Percentiles rank a stretch among this genome's conserved stretches.
Evolutionary conservation across 2,888 invertebrate genomes (phyloP).

Genomic region (Torymus auratus): DNA sequence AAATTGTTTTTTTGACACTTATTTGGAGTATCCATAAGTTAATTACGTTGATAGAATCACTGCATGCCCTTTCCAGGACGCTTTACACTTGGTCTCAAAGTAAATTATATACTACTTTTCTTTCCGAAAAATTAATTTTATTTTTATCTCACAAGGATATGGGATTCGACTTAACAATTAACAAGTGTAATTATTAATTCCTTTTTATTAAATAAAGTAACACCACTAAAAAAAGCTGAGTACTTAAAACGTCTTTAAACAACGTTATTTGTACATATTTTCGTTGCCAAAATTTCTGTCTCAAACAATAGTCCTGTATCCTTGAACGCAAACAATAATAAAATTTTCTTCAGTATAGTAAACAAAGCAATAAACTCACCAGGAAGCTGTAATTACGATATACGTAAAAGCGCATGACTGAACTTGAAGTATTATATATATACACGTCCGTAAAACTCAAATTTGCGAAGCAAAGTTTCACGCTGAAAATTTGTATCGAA

Average conservation of each 20-base stretch:
- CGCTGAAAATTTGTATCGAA: slow-evolving; percentile 25
- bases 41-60: slow-evolving; percentile 39
- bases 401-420: slow-evolving; percentile 49
- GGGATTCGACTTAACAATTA: not conserved
- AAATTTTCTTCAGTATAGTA: slow-evolving; percentile 22
- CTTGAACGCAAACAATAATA: slow-evolving; percentile 39
- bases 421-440: slow-evolving; percentile 22
- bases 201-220: too few relatives aligned
- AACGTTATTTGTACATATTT: too few relatives aligned
- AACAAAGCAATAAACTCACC: slow-evolving; percentile 32
- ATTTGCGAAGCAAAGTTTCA: slow-evolving; percentile 40
- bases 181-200: too few relatives aligned
- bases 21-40: slow-evolving; percentile 18
- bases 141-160: slow-evolving; percentile 30
- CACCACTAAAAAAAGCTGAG: too few relatives aligned
- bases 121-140: slow-evolving; percentile 23
- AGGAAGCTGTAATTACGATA: slow-evolving; percentile 42
- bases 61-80: slow-evolving; percentile 51
- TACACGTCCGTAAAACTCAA: slow-evolving; percentile 11
- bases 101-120: slow-evolving; percentile 28
- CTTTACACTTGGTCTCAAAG: slow-evolving; percentile 39
- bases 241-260: too few relatives aligned
- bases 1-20: slow-evolving; percentile 29
- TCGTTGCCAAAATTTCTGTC: not conserved
- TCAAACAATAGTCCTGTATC: slow-evolving; percentile 15